These are phyloP conservation scores for Macrotrachela quadricornifera DNA, from an alignment of 1,140 invertebrate species.

Conservation along the genomic window DNA sequence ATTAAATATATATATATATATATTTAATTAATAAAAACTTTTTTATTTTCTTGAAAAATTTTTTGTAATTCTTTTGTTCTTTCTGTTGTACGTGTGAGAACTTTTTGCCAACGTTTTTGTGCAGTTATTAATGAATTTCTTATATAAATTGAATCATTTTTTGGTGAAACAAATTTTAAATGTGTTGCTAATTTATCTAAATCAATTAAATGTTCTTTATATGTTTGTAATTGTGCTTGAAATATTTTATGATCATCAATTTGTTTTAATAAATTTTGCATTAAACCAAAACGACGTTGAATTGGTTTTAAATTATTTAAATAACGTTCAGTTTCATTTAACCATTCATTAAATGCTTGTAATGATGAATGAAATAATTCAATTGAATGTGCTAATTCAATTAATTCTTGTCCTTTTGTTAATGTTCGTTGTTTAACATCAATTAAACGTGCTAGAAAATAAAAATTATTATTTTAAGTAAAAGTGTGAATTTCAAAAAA, in stretches of 20 bases:
- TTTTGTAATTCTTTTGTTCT: constrained; percentile 75
- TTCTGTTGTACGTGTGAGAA: constrained; percentile 83
- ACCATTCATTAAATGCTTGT: constrained; percentile 61
- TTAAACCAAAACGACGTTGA: constrained; percentile 38
- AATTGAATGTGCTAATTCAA: too few relatives aligned
- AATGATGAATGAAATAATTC: too few relatives aligned
- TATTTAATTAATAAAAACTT: too few relatives aligned
- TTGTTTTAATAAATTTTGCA: constrained; percentile 68
- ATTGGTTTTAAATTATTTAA: constrained; percentile 70
- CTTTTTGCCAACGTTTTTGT: constrained; percentile 87
- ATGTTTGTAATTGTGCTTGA: constrained; percentile 79
- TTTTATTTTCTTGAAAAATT: constrained; percentile 69
- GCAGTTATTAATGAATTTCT: constrained; percentile 90
- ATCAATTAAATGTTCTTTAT: constrained; percentile 77
- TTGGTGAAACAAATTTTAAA: constrained; percentile 93
- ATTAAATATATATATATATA: too few relatives aligned
- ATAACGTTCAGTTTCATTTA: constrained; percentile 75
- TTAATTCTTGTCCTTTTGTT: too few relatives aligned
- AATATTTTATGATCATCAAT: constrained; percentile 77
- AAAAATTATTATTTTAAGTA: neutral
- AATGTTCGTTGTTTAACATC: too few relatives aligned
- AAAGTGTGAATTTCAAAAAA: too few relatives aligned
- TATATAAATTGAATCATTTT: constrained; percentile 93
- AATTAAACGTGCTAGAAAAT: neutral
- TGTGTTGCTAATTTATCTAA: constrained; percentile 92